Percentiles rank a stretch among this genome's conserved stretches.
Conservation (phyloP, 2,113 vertebrate genomes). For the Platanista minor region DNA sequence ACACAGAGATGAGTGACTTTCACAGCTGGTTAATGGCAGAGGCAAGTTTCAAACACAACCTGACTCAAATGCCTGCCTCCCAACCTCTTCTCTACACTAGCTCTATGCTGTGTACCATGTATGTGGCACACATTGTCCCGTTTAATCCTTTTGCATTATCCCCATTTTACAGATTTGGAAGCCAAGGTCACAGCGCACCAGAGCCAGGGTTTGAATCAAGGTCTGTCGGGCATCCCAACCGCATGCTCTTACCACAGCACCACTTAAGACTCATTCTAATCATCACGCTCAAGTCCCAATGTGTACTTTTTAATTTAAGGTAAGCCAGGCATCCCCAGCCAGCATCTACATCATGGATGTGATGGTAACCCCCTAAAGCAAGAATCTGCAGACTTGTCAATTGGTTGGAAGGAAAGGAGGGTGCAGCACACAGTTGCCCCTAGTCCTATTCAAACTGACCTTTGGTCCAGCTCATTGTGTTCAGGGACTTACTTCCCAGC, state of each 20-base stretch:
- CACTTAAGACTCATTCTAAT: background rate
- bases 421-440: background rate
- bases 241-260: background rate
- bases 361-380: background rate
- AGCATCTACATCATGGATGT: background rate
- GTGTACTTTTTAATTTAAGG: background rate
- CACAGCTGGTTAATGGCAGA: background rate
- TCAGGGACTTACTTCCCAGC: background rate
- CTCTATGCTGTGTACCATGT: background rate
- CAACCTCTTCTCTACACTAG: background rate
- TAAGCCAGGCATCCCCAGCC: background rate
- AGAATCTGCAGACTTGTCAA: background rate
- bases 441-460: background rate
- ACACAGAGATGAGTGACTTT: background rate
- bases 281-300: fast-evolving
- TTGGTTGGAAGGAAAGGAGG: background rate
- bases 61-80: background rate
- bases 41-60: background rate
- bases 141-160: background rate
- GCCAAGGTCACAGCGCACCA: no score
- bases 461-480: background rate
- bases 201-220: background rate
- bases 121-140: background rate
- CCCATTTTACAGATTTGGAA: background rate
- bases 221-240: background rate